Evolutionary conservation across 1,140 invertebrate genomes (phyloP).

Genomic region (Ostrea denselamellosa): DNA sequence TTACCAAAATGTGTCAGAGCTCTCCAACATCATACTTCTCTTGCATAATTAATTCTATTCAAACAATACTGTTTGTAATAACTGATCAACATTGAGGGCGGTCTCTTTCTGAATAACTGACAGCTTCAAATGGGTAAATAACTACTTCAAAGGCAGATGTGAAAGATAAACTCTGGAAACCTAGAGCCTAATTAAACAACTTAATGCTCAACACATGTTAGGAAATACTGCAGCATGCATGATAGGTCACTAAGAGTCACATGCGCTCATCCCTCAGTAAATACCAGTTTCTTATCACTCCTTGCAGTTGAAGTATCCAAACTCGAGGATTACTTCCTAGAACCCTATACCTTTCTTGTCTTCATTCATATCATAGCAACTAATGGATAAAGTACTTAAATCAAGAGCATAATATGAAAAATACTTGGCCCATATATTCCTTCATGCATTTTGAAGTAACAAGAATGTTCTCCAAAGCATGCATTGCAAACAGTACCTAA

Average conservation of each 20-base stretch:
- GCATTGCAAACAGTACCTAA: too few species aligned
- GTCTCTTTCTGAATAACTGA: not conserved
- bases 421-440: not conserved
- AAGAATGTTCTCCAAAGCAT: not conserved
- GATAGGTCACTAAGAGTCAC: not conserved
- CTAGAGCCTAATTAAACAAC: constrained; percentile 19
- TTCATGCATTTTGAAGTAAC: not conserved
- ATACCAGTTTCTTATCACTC: not conserved
- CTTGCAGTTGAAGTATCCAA: not conserved
- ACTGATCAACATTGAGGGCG: not conserved
- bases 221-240: not conserved
- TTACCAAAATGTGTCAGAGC: too few species aligned
- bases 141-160: not conserved
- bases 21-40: too few species aligned
- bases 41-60: too few species aligned
- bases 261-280: not conserved
- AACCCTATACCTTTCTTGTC: not conserved
- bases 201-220: constrained; percentile 2
- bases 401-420: not conserved
- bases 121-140: not conserved
- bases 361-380: not conserved
- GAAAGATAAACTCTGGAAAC: not conserved
- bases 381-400: not conserved
- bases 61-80: too few species aligned
- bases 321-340: not conserved